phyloP scores from a whole-genome alignment of 1,140 invertebrate genomes.

The Meloidogyne hapla region DNA sequence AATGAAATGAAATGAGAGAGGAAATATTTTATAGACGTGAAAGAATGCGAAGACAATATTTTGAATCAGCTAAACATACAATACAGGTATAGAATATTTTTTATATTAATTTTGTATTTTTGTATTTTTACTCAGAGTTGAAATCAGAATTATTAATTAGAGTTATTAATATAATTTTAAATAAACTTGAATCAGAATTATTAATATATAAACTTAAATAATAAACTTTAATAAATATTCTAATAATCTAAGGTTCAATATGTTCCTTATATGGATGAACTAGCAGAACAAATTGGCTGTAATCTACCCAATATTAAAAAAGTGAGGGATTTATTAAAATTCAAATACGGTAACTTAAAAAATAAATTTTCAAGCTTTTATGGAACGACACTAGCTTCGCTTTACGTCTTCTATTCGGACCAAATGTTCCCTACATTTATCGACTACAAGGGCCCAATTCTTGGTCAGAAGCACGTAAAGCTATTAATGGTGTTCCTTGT shows the following conservation, averaged over 20 bases:
- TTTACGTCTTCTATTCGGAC: conserved; percentile 41
- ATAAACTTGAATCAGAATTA: too few species aligned
- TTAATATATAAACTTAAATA: too few species aligned
- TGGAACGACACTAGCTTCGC: conserved; percentile 38
- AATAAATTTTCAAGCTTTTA: conserved; percentile 2
- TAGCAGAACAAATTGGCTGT: conserved; percentile 65
- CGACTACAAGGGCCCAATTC: conserved; percentile 38
- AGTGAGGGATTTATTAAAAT: conserved; percentile 15
- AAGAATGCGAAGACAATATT: conserved; percentile 19
- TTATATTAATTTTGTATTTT: too few species aligned
- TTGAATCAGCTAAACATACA: conserved; percentile 22
- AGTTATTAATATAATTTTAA: too few species aligned
- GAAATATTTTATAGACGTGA: background rate
- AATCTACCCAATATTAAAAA: conserved; percentile 64
- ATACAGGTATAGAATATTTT: conserved; percentile 36
- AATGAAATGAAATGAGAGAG: background rate
- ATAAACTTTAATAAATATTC: too few species aligned
- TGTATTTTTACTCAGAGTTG: too few species aligned
- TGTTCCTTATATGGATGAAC: conserved; percentile 66
- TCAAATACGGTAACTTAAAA: too few species aligned
- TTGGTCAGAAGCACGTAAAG: conserved; percentile 40
- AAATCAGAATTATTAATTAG: too few species aligned
- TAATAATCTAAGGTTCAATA: conserved; percentile 62
- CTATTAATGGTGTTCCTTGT: conserved; percentile 11
- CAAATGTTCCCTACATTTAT: conserved; percentile 51